Evolutionary conservation across 2,888 invertebrate species (phyloP).

Genomic region (Mesochorus sp.): DNA sequence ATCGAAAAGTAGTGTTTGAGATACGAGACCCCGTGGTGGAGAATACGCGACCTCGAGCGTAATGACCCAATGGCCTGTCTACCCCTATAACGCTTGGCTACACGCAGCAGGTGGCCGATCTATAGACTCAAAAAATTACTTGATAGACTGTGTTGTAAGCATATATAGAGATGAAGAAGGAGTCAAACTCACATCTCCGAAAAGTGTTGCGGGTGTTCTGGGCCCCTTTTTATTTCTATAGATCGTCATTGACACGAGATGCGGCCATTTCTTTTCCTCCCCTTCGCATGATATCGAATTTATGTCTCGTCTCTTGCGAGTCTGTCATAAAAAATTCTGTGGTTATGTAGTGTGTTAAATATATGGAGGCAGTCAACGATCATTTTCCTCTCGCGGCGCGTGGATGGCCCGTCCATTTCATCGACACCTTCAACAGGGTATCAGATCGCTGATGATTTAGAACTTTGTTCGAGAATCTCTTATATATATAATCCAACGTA

Average conservation of each 20-base stretch:
- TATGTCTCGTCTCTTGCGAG: slow-evolving; percentile 35
- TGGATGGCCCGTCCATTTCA: not conserved
- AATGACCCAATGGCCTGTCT: slow-evolving; percentile 41
- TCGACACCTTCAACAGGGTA: slow-evolving; percentile 40
- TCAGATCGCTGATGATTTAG: slow-evolving; percentile 40
- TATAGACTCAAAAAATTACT: slow-evolving; percentile 50
- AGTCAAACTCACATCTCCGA: not conserved
- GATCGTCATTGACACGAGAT: slow-evolving; percentile 6
- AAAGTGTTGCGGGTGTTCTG: slow-evolving; percentile 6
- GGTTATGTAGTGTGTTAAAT: no score
- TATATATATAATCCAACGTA: no score
- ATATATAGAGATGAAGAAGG: not conserved
- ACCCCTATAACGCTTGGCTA: slow-evolving; percentile 30
- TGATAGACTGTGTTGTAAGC: not conserved
- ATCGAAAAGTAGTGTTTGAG: not conserved
- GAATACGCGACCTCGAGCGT: slow-evolving; percentile 41
- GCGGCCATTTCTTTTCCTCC: not conserved
- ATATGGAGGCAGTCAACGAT: not conserved
- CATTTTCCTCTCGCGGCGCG: not conserved
- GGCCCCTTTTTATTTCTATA: not conserved
- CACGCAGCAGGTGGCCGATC: slow-evolving; percentile 65
- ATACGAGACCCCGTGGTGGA: not conserved
- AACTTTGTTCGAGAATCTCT: no score
- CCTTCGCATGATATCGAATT: slow-evolving; percentile 63
- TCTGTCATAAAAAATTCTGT: slow-evolving; percentile 13